Base-by-base conservation (phyloP, 1,140 invertebrate genomes). In the Gryon sp. region DNA sequence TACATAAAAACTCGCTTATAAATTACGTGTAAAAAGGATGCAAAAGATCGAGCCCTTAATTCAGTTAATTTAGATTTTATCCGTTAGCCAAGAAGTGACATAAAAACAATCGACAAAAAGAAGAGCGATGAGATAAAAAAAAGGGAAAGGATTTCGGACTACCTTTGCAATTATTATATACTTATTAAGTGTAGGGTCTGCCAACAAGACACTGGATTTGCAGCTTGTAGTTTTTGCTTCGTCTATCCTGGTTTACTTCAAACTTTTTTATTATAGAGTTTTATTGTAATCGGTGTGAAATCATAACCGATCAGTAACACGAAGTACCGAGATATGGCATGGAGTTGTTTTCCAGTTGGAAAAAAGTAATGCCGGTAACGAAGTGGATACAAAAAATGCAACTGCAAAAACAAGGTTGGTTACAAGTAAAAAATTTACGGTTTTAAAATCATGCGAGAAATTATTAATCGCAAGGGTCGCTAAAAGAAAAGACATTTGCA, bases 11-110 rank as follows among this genome's bases (percentile, higher is more conserved):
- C 3, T 24, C 55, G 81, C 80, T 69, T 86, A 86, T 86, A 88
- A 87, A 88, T 87, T 80, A 81, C 79, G 80, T 62, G 79, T 78
- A 85, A 87, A 84, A 81, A 80, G 68, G 73, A 72, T 57, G 76
- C 66, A 79, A 77, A 77, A 68, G 66, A 72, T 80, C 83, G 78
- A 80, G 80, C 83, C 83, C 83, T 88, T 87, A 88, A 89, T 89
- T 88, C 87, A 88, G 87, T 89, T 89, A 89, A 89, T 89, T 89
- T 89, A 89, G 87, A 89, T 89, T 89, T 89, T 89, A 88, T 88
- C 87, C 87, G 87, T 89, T 89, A 79, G 84, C 73, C 81, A 59
- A 79, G 75, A 80, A 83, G 52, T 11, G 32, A 2, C 30, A 24
- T 52, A 63, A 79, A 78, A 76, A 80, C 75, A 16, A 15, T 6